Conservation (phyloP, 2,113 vertebrate genomes). For the Paramormyrops kingsleyae region DNA sequence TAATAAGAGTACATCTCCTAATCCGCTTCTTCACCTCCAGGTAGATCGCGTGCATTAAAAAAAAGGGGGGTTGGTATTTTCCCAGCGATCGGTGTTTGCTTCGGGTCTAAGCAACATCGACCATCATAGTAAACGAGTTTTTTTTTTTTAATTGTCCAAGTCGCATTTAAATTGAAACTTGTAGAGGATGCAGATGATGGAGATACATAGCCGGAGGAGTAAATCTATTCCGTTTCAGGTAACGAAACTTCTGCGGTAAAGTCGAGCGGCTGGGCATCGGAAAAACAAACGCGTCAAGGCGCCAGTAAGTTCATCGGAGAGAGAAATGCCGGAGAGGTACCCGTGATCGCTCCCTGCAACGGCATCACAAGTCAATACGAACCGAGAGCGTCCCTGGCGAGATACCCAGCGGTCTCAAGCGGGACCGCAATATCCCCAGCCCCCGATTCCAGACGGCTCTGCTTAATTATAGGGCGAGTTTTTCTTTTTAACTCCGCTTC, state of each 20-base stretch:
- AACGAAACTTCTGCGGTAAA: not conserved
- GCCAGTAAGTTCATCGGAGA: not conserved
- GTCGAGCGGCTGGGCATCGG: not conserved
- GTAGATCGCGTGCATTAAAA: slow-evolving; percentile 24
- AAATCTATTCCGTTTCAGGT: not conserved
- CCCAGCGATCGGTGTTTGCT: not conserved
- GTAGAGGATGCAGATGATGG: not conserved
- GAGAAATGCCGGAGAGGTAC: not conserved
- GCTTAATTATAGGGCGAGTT: not conserved
- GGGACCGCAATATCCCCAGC: not conserved
- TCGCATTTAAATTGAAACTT: not conserved
- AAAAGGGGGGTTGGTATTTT: not conserved
- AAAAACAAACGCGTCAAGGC: not conserved
- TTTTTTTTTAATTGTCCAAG: not conserved
- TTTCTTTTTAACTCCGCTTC: not conserved
- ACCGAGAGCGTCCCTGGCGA: not conserved
- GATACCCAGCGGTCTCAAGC: not conserved
- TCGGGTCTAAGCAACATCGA: not conserved
- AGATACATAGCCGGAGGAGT: not conserved
- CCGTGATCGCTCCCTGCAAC: not conserved
- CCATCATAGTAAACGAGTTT: not conserved
- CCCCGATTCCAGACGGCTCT: not conserved
- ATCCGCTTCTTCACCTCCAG: slow-evolving; percentile 34
- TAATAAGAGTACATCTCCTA: slow-evolving; percentile 48
- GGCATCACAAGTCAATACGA: not conserved